Conservation (phyloP, 2,888 invertebrate genomes). For the Thumatha senex region DNA sequence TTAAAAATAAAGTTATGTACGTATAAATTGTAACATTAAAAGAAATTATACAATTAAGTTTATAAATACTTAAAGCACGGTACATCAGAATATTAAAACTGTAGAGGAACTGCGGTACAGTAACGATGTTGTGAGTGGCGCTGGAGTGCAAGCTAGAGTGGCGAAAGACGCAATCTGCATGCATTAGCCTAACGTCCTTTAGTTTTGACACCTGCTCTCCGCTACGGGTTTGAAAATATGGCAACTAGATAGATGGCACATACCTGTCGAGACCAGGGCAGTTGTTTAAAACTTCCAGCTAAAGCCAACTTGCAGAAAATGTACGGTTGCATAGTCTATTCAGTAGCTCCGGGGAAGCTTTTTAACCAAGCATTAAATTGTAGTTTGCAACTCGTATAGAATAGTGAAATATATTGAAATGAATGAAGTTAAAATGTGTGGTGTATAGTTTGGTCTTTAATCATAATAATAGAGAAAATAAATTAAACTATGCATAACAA, state of each 20-base stretch:
- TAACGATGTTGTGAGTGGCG: constrained; percentile 38
- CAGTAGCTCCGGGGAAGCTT: constrained; percentile 49
- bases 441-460: no score
- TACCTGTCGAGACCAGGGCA: constrained; percentile 71
- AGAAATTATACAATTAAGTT: constrained; percentile 8
- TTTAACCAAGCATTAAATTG: constrained; percentile 48
- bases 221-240: constrained; percentile 53
- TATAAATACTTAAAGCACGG: constrained; percentile 30
- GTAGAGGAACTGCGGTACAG: constrained; percentile 63
- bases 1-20: neutral
- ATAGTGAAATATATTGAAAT: constrained; percentile 10
- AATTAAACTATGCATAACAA: no score
- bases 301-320: constrained; percentile 43
- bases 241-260: constrained; percentile 69
- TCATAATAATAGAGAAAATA: no score
- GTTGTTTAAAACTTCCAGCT: constrained; percentile 60
- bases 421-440: no score
- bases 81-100: constrained; percentile 54
- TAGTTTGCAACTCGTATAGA: constrained; percentile 40
- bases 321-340: constrained; percentile 45
- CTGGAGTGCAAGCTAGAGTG: constrained; percentile 42
- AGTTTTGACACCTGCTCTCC: constrained; percentile 81
- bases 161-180: constrained; percentile 81
- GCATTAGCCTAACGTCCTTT: constrained; percentile 79
- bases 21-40: no score